These are phyloP conservation scores for Steinernema khuongi DNA, from an alignment of 1,140 invertebrate species.

Conservation along the genomic window DNA sequence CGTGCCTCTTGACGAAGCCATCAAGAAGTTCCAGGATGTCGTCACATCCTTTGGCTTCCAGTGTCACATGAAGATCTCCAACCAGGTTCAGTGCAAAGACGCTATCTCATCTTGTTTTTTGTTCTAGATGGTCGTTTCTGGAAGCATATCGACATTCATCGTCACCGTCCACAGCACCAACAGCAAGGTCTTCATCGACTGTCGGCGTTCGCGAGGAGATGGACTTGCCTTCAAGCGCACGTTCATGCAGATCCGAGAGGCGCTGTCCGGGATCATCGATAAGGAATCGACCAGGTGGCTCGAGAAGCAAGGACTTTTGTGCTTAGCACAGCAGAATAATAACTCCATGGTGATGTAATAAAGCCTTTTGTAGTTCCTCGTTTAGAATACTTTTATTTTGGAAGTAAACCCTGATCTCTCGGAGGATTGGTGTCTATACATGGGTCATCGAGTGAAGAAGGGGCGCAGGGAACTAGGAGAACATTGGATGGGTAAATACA, in stretches of 20 bases:
- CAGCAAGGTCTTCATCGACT: slow-evolving; percentile 8
- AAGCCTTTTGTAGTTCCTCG: too few relatives aligned
- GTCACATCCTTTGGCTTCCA: background rate
- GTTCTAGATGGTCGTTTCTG: background rate
- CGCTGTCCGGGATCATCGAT: background rate
- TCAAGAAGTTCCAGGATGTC: slow-evolving; percentile 25
- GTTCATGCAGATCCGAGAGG: background rate
- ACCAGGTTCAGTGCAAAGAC: background rate
- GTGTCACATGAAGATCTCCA: background rate
- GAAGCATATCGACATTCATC: background rate
- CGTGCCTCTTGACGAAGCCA: slow-evolving; percentile 10
- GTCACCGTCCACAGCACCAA: slow-evolving; percentile 7
- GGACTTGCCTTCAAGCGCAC: background rate
- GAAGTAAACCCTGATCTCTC: too few relatives aligned
- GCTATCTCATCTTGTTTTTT: background rate
- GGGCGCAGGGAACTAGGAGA: too few relatives aligned
- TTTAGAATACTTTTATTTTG: too few relatives aligned
- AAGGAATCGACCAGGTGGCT: background rate
- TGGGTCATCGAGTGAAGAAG: too few relatives aligned
- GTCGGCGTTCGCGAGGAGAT: slow-evolving; percentile 13
- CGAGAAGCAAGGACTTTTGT: background rate
- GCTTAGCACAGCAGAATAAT: too few relatives aligned
- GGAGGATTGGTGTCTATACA: too few relatives aligned
- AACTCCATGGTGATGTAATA: too few relatives aligned
- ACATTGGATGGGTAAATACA: too few relatives aligned